These are phyloP conservation scores for Centruroides vittatus DNA, from an alignment of 1,140 invertebrate genomes.

Conservation along the genomic window DNA sequence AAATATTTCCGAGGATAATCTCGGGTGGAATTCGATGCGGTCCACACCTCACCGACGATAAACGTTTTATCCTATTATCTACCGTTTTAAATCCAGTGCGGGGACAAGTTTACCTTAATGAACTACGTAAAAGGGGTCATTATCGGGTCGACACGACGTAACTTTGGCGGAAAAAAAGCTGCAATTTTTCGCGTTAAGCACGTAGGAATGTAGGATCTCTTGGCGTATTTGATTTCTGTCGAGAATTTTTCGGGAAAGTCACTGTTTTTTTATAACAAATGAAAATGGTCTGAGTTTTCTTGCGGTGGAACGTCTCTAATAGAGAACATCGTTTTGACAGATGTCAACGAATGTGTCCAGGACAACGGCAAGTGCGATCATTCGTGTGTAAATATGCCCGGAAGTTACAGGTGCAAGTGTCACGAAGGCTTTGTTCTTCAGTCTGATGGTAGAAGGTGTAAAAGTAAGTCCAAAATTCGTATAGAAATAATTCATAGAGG, in stretches of 20 bases:
- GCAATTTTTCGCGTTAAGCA: neutral
- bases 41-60: neutral
- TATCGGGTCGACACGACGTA: neutral
- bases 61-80: too few species aligned
- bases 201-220: too few species aligned
- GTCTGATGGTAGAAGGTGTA: slow-evolving; percentile 3
- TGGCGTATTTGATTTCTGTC: too few species aligned
- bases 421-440: slow-evolving; percentile 4
- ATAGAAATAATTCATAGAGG: too few species aligned
- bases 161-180: neutral
- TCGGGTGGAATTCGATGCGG: neutral
- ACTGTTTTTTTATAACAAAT: neutral
- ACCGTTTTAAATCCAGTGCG: too few species aligned
- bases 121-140: neutral
- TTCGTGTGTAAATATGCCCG: slow-evolving; percentile 53
- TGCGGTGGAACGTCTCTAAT: too few species aligned
- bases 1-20: neutral
- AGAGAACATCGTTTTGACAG: neutral
- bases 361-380: slow-evolving; percentile 44
- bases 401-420: slow-evolving; percentile 59
- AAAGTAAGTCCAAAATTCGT: slow-evolving; percentile 4
- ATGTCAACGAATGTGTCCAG: slow-evolving; percentile 29
- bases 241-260: neutral
- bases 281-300: too few species aligned
- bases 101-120: too few species aligned